phyloP scores from a whole-genome alignment of 2,797 vertebrate species.

The Hybognathus amarus region DNA sequence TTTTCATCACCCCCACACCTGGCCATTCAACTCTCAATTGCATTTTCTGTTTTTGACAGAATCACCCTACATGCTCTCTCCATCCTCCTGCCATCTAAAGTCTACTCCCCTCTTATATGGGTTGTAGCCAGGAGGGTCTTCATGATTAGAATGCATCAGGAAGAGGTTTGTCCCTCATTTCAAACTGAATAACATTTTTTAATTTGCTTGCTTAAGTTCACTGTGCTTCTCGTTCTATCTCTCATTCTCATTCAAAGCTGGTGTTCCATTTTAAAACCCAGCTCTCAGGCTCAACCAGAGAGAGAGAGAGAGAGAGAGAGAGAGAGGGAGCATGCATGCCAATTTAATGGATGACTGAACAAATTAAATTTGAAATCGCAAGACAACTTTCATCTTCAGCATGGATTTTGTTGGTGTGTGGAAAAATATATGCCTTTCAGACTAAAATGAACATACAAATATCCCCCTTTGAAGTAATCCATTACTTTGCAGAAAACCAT shows the following conservation, averaged over 20 bases:
- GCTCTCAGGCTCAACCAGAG: slow-evolving; percentile 64
- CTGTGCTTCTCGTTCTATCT: slow-evolving; percentile 67
- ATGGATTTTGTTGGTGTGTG: slow-evolving; percentile 63
- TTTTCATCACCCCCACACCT: slow-evolving; percentile 9
- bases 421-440: slow-evolving; percentile 66
- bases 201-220: slow-evolving; percentile 82
- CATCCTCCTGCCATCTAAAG: background rate
- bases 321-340: slow-evolving; percentile 9
- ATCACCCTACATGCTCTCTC: background rate
- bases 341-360: slow-evolving; percentile 81
- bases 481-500: slow-evolving; percentile 65
- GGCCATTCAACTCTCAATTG: background rate
- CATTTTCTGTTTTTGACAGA: background rate
- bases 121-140: slow-evolving; percentile 57
- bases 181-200: slow-evolving; percentile 80
- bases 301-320: slow-evolving; percentile 9
- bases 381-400: slow-evolving; percentile 75
- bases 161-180: slow-evolving; percentile 71
- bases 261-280: slow-evolving; percentile 77
- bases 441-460: slow-evolving; percentile 62
- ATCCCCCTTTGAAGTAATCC: slow-evolving; percentile 69
- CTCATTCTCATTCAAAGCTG: slow-evolving; percentile 76
- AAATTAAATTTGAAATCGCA: slow-evolving; percentile 82
- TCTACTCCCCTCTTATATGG: background rate
- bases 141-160: slow-evolving; percentile 65